These are phyloP conservation scores for Microctonus brassicae DNA, from an alignment of 2,888 invertebrate genomes.

Conservation along the genomic window DNA sequence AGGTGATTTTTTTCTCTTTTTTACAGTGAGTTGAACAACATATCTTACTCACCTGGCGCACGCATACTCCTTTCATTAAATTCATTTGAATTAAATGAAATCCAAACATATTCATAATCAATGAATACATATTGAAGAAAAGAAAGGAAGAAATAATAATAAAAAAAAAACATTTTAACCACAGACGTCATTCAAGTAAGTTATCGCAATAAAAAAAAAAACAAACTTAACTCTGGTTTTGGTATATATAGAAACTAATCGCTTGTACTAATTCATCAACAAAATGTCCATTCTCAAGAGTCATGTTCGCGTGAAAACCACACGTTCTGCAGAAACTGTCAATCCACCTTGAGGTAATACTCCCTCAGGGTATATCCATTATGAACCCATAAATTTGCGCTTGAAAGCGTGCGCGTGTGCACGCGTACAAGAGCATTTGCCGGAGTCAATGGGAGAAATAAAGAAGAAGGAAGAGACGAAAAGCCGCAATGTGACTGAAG, in stretches of 20 bases:
- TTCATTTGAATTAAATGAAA: not conserved
- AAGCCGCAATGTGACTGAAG: not conserved
- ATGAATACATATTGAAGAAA: not conserved
- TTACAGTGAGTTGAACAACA: not conserved
- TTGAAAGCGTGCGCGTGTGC: slow-evolving; percentile 19
- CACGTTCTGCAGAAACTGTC: slow-evolving; percentile 8
- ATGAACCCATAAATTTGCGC: slow-evolving; percentile 35
- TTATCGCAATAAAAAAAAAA: slow-evolving; percentile 13
- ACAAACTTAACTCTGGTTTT: slow-evolving; percentile 33
- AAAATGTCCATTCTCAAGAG: slow-evolving; percentile 27
- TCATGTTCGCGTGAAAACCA: slow-evolving; percentile 25
- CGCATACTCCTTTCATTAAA: not conserved
- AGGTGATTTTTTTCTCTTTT: not conserved
- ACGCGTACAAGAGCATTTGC: slow-evolving; percentile 6
- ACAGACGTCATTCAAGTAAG: not conserved
- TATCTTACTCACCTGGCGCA: not conserved
- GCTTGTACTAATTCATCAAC: slow-evolving; percentile 17
- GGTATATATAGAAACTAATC: slow-evolving; percentile 8
- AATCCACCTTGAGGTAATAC: slow-evolving; percentile 23
- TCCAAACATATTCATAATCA: not conserved
- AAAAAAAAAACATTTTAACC: slow-evolving; percentile 6
- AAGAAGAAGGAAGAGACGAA: not conserved
- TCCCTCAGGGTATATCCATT: slow-evolving; percentile 18
- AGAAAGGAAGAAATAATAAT: too few relatives aligned
- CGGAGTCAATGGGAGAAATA: slow-evolving; percentile 21